Evolutionary conservation across 2,113 vertebrate genomes (phyloP), one percentile per base, ranked within the genome.

Genomic region (Todiramphus saurophagus): DNA sequence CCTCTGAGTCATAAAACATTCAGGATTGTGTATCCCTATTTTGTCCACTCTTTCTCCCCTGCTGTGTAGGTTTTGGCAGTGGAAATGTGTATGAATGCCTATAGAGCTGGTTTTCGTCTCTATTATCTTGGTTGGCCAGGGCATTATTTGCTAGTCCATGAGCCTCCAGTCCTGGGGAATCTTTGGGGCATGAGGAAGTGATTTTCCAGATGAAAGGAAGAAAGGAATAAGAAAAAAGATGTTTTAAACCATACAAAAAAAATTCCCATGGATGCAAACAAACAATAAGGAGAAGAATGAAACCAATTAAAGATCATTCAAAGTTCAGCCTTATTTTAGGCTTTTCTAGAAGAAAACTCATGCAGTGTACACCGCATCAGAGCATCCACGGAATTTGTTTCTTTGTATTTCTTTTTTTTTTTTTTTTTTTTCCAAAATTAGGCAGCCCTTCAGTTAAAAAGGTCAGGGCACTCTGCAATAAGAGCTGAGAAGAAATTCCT

Each of bases 141-240:
- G n/a, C 14, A 41, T 10, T 51, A 33, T 76, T 83, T 86, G 78
- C 37, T 80, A 80, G 80, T n/a, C 24, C 20, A 13, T 8, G 10
- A 46, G 31, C n/a, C 67, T 79, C 28, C 31, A 62, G 69, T 83
- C 25, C 68, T 62, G 33, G 27, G 53, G 30, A 87, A 24, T 15
- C 39, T 93, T 81, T n/a, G 64, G 93, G 41, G 31, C 91, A 74
- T 59, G n/a, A 63, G 67, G 60, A 90, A 83, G n/a, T 70, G 76
- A 89, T 95, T 96, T 96, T 83, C 72, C 94, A 93, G 76, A 93
- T 62, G 59, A 94, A 31, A 85, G 18, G 4, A 24, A 87, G 28
- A 76, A 83, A 90, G 48, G 60, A 86, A 59, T 18, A 60, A 73
- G 30, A 15, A 41, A 48, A 79, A 68, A 69, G 17, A 74, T 37